These are phyloP conservation scores for Setipinna tenuifilis DNA, from an alignment of 2,797 vertebrate genomes.

Conservation along the genomic window DNA sequence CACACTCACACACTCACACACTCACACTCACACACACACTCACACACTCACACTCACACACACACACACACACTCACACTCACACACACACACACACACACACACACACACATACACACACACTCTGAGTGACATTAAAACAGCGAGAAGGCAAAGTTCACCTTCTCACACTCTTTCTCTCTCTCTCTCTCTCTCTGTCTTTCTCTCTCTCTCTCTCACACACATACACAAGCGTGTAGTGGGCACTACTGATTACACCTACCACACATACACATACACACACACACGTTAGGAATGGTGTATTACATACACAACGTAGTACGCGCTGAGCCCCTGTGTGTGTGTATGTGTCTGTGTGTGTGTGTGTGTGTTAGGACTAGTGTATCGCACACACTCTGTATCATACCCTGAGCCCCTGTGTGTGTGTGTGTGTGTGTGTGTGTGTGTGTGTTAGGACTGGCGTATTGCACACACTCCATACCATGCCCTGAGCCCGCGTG, in stretches of 20 bases:
- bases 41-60: no score
- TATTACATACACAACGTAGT: no score
- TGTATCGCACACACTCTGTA: constrained; percentile 76
- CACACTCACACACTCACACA: no score
- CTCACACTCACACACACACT: no score
- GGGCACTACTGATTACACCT: no score
- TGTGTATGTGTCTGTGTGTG: not conserved
- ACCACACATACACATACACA: constrained; percentile 4
- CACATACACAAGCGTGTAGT: no score
- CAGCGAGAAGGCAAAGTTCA: no score
- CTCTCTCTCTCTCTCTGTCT: no score
- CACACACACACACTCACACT: no score
- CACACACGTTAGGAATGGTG: not conserved
- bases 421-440: constrained; percentile 53
- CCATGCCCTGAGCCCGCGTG: not conserved
- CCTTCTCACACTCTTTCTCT: no score
- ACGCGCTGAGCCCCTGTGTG: not conserved
- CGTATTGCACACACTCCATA: constrained; percentile 9
- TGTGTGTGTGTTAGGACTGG: constrained; percentile 30
- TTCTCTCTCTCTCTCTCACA: no score
- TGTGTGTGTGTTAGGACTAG: constrained; percentile 61
- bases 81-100: constrained; percentile 4
- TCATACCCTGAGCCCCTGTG: constrained; percentile 65
- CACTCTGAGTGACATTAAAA: no score
- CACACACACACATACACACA: not conserved